phyloP scores from a whole-genome alignment of 2,888 invertebrate genomes.

The Zootermopsis nevadensis region DNA sequence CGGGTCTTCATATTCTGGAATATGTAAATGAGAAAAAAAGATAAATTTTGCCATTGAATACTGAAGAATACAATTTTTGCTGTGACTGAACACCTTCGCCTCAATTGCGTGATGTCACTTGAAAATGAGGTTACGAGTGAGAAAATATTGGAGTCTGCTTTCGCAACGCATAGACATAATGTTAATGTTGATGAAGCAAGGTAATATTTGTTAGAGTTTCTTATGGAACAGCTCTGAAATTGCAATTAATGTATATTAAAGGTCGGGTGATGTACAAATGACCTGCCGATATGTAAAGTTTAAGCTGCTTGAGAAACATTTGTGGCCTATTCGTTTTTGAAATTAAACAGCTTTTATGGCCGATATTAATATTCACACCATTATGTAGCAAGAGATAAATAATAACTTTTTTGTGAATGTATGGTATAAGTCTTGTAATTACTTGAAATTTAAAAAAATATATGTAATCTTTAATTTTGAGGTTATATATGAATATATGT shows the following conservation, averaged over 20 bases:
- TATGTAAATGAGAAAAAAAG: background rate
- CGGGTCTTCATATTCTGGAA: background rate
- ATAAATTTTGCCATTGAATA: background rate
- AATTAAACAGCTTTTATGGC: background rate
- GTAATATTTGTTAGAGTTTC: slow-evolving; percentile 10
- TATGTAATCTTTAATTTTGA: too few species aligned
- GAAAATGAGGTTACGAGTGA: background rate
- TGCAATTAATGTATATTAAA: too few species aligned
- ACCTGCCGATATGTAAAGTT: background rate
- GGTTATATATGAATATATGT: too few species aligned
- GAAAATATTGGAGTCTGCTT: slow-evolving; percentile 39
- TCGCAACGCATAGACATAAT: slow-evolving; percentile 46
- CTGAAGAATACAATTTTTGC: background rate
- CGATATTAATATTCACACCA: too few species aligned
- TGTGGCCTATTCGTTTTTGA: background rate
- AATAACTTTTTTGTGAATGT: too few species aligned
- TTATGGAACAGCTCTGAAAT: too few species aligned
- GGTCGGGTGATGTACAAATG: too few species aligned
- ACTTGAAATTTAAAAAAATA: too few species aligned
- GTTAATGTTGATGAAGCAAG: slow-evolving; percentile 44
- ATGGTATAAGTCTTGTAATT: too few species aligned
- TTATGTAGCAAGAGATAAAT: too few species aligned
- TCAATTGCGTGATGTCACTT: background rate
- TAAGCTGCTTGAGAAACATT: background rate
- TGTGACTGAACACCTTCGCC: too few species aligned